phyloP scores from a whole-genome alignment of 37 sponge, comb jelly and placozoan genomes.

The Bolinopsis microptera region DNA sequence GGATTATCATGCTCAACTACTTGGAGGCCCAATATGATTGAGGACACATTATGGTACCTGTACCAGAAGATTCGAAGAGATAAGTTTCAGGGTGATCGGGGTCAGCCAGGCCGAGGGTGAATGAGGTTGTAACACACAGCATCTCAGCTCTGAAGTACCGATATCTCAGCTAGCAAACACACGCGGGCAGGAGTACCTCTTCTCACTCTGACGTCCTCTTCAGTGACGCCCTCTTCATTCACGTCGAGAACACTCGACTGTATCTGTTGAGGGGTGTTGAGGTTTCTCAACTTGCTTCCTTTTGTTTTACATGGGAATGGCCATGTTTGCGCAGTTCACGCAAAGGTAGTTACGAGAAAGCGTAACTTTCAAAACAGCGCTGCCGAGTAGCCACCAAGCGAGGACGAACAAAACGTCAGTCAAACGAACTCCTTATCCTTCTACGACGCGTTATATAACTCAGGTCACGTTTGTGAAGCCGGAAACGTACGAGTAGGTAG shows the following conservation, averaged over 20 bases:
- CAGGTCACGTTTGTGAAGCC: background rate
- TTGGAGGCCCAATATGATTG: too few species aligned
- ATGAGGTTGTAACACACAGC: background rate
- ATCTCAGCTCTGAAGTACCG: background rate
- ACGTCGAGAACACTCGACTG: background rate
- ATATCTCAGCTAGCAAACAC: background rate
- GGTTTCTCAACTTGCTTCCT: background rate
- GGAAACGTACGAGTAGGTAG: background rate
- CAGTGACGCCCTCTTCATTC: too few species aligned
- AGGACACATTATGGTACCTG: too few species aligned
- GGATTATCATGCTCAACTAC: too few species aligned
- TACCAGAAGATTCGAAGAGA: background rate
- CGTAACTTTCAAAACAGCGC: background rate
- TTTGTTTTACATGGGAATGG: background rate
- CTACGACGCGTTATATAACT: too few species aligned
- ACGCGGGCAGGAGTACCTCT: background rate
- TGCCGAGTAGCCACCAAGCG: background rate
- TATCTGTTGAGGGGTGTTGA: background rate
- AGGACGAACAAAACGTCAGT: background rate
- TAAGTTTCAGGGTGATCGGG: background rate
- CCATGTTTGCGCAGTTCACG: background rate
- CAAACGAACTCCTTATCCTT: background rate
- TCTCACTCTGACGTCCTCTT: background rate
- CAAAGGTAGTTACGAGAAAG: background rate
- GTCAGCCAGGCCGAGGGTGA: background rate